Evolutionary conservation across 2,888 invertebrate genomes (phyloP).

Genomic region (Rhaphigaster nebulosa): DNA sequence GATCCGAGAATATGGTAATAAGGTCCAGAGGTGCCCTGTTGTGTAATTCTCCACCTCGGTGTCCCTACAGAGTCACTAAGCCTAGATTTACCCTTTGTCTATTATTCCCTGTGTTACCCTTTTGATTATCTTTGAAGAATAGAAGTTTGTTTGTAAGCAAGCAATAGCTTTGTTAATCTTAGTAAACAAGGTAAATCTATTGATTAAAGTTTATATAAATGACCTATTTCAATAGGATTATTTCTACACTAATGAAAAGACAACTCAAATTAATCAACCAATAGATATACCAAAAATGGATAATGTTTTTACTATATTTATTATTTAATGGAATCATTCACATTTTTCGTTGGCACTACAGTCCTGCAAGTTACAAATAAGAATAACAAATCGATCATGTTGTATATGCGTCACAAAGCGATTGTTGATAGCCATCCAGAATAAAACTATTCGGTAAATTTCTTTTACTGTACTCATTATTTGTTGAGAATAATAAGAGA

Average conservation of each 20-base stretch:
- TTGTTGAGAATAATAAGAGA: too few relatives aligned
- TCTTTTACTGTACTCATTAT: too few relatives aligned
- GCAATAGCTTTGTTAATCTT: neutral
- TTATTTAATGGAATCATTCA: too few relatives aligned
- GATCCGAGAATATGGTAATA: constrained; percentile 5
- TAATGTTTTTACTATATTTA: too few relatives aligned
- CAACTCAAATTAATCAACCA: too few relatives aligned
- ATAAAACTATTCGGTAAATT: too few relatives aligned
- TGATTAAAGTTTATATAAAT: neutral
- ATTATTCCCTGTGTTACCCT: neutral
- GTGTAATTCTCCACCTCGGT: neutral
- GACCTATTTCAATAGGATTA: neutral
- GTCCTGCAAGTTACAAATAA: too few relatives aligned
- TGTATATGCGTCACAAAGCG: too few relatives aligned
- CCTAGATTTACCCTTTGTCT: constrained; percentile 23
- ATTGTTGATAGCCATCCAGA: too few relatives aligned
- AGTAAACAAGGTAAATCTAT: neutral
- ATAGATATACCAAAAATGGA: too few relatives aligned
- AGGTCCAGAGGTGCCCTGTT: neutral
- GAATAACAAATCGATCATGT: too few relatives aligned
- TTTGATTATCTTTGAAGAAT: neutral
- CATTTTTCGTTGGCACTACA: too few relatives aligned
- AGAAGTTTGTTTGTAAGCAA: neutral
- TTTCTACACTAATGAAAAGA: neutral
- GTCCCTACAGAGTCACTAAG: constrained; percentile 4